Evolutionary conservation across 2,113 vertebrate genomes (phyloP).

Genomic region (Sialia sialis): DNA sequence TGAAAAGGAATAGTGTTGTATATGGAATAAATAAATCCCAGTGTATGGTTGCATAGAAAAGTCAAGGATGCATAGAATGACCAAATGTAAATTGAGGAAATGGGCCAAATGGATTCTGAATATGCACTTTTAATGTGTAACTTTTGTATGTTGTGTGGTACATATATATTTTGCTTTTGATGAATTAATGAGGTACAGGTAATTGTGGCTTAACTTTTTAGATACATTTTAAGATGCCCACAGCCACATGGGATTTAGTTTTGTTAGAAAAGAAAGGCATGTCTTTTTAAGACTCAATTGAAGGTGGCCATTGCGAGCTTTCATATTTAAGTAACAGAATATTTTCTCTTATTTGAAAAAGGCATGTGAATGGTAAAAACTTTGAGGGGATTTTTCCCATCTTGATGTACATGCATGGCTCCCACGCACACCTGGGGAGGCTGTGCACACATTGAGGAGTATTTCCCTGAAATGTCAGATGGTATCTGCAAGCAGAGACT

Average conservation of each 20-base stretch:
- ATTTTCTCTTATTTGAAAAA: conserved; percentile 58
- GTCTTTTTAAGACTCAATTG: conserved; percentile 60
- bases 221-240: conserved; percentile 69
- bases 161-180: conserved; percentile 81
- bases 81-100: conserved; percentile 78
- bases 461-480: conserved; percentile 57
- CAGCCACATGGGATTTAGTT: conserved; percentile 73
- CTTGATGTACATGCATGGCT: background rate
- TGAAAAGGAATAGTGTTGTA: conserved; percentile 37
- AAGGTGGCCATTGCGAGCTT: conserved; percentile 62
- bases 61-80: conserved; percentile 69
- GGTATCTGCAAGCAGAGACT: conserved; percentile 47
- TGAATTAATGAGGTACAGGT: conserved; percentile 73
- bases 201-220: conserved; percentile 77
- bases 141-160: conserved; percentile 80
- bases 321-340: conserved; percentile 62
- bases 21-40: conserved; percentile 15
- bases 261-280: conserved; percentile 67
- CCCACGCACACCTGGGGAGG: background rate
- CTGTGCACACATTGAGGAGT: conserved; percentile 10
- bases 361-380: conserved; percentile 46
- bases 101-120: conserved; percentile 78
- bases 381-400: conserved; percentile 34
- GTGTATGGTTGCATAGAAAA: conserved; percentile 4
- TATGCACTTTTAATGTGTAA: conserved; percentile 82